These are phyloP conservation scores for Caenorhabditis sp. DNA, from an alignment of 2,888 invertebrate species.

Conservation along the genomic window DNA sequence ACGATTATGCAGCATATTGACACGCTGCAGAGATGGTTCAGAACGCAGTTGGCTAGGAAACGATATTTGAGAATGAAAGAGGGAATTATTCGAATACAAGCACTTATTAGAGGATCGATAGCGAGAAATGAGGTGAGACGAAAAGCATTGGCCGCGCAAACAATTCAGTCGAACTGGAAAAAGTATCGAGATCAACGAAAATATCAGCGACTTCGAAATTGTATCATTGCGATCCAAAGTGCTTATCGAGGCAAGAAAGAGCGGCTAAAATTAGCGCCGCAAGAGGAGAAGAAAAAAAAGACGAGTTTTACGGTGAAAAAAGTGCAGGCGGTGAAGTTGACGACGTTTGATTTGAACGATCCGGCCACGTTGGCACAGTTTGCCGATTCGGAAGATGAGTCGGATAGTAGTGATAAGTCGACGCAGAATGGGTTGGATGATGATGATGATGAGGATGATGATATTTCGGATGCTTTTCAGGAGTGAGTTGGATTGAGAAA, in stretches of 20 bases:
- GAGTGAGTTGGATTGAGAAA: slow-evolving; percentile 24
- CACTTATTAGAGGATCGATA: slow-evolving; percentile 78
- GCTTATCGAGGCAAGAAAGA: slow-evolving; percentile 47
- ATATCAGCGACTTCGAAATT: slow-evolving; percentile 77
- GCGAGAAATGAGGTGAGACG: slow-evolving; percentile 75
- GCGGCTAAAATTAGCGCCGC: slow-evolving; percentile 46
- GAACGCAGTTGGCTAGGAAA: slow-evolving; percentile 82
- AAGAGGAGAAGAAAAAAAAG: slow-evolving; percentile 21
- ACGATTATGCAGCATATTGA: slow-evolving; percentile 92
- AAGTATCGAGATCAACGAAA: slow-evolving; percentile 76
- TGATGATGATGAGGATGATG: slow-evolving; percentile 8
- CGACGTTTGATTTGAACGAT: slow-evolving; percentile 63
- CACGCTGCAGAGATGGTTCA: slow-evolving; percentile 88
- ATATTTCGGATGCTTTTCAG: slow-evolving; percentile 40
- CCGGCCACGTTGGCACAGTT: slow-evolving; percentile 49
- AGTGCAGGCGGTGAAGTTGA: slow-evolving; percentile 56
- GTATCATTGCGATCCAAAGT: slow-evolving; percentile 77
- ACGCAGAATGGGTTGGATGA: slow-evolving; percentile 49
- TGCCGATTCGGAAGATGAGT: slow-evolving; percentile 43
- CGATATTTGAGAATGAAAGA: slow-evolving; percentile 81
- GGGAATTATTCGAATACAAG: slow-evolving; percentile 81
- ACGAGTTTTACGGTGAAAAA: slow-evolving; percentile 42
- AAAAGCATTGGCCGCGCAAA: slow-evolving; percentile 73
- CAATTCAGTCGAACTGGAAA: slow-evolving; percentile 84
- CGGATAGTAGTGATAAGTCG: slow-evolving; percentile 45